phyloP scores from a whole-genome alignment of 2,113 vertebrate genomes.

The Lampris incognitus region DNA sequence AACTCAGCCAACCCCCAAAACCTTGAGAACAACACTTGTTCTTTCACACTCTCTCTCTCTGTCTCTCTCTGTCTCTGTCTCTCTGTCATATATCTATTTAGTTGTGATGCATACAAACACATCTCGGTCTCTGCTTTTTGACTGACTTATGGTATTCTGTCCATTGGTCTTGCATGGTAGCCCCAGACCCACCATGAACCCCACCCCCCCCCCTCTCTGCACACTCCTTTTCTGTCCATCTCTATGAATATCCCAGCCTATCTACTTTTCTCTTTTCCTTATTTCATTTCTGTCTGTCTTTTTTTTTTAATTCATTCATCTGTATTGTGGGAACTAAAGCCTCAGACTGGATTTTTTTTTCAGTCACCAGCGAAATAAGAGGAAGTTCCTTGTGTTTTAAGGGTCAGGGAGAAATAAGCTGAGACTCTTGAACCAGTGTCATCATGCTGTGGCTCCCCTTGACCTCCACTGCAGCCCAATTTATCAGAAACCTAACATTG shows the following conservation, averaged over 20 bases:
- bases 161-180: too few relatives aligned
- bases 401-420: not conserved
- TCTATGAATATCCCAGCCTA: too few relatives aligned
- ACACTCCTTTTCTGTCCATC: not conserved
- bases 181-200: too few relatives aligned
- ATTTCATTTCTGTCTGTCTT: not conserved
- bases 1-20: constrained; percentile 1
- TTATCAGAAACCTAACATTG: not conserved
- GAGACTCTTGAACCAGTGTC: too few relatives aligned
- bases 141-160: not conserved
- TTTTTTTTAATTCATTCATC: not conserved
- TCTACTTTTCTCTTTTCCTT: not conserved
- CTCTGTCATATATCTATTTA: not conserved
- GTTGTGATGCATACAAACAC: not conserved
- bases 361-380: not conserved
- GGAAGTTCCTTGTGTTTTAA: not conserved
- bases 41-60: not conserved
- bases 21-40: constrained; percentile 32
- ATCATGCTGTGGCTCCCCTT: too few relatives aligned
- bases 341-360: constrained; percentile 5
- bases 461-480: too few relatives aligned
- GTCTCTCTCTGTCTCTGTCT: not conserved
- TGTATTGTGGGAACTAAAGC: not conserved
- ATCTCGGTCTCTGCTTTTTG: not conserved
- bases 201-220: not conserved